Percentiles rank a stretch among this genome's conserved stretches.
phyloP scores from a whole-genome alignment of 2,113 vertebrate species.

The zebrafish (Danio rerio) region GRCz12tu NC_133185.1:23772501-23773000 shows the following conservation, averaged over 20 bases:
- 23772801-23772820: background rate
- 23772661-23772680: background rate
- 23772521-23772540: too few relatives aligned
- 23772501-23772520: too few relatives aligned
- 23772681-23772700: background rate
- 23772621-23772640: background rate
- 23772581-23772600: background rate
- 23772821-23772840: background rate
- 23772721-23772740: background rate
- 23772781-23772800: background rate
- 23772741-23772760: background rate
- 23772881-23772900: slow-evolving; percentile 80
- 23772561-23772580: too few relatives aligned
- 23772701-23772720: background rate
- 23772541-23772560: too few relatives aligned
- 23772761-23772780: background rate
- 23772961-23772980: slow-evolving; percentile 82
- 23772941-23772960: slow-evolving; percentile 84
- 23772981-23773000: background rate
- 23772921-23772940: slow-evolving; percentile 83
- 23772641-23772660: background rate
- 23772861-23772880: background rate
- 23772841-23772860: background rate
- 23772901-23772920: slow-evolving; percentile 82
- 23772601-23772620: slow-evolving; percentile 49